A percentile compares a stretch with the other conserved stretches of the same genome.
Evolutionary conservation across 2,797 vertebrate genomes (phyloP).

Genomic region (Rhinatrema bivittatum): DNA sequence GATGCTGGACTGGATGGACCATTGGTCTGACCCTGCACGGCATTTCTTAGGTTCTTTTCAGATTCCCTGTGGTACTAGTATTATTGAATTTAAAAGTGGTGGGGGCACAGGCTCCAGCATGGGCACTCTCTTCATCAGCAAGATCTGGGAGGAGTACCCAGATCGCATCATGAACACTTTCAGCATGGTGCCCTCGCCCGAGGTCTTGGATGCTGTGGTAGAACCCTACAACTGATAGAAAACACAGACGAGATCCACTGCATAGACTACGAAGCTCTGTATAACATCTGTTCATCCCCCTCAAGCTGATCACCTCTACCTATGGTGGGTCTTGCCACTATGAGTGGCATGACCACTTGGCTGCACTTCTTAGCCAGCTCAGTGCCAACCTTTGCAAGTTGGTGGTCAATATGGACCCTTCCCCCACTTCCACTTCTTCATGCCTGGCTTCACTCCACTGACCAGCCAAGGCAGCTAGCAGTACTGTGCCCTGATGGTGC

Average conservation of each 20-base stretch:
- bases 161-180: constrained; percentile 95
- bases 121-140: constrained; percentile 88
- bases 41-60: too few species aligned
- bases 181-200: constrained; percentile 86
- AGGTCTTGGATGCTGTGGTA: constrained; percentile 87
- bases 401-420: constrained; percentile 92
- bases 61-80: too few species aligned
- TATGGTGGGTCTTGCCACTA: constrained; percentile 84
- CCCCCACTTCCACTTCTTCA: constrained; percentile 89
- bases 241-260: constrained; percentile 92
- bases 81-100: too few species aligned
- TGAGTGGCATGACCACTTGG: constrained; percentile 89
- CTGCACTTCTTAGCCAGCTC: constrained; percentile 87
- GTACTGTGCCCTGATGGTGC: constrained; percentile 82
- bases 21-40: too few species aligned
- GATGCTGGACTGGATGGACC: too few species aligned
- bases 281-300: constrained; percentile 92
- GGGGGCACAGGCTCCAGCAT: constrained; percentile 85
- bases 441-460: constrained; percentile 86
- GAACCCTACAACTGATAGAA: constrained; percentile 91
- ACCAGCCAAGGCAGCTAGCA: constrained; percentile 89
- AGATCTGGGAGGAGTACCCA: constrained; percentile 85
- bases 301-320: constrained; percentile 87
- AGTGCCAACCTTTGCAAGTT: constrained; percentile 88
- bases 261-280: constrained; percentile 88